These are phyloP conservation scores for Drosophila varians DNA, from an alignment of 1,140 invertebrate species.

Conservation along the genomic window DNA sequence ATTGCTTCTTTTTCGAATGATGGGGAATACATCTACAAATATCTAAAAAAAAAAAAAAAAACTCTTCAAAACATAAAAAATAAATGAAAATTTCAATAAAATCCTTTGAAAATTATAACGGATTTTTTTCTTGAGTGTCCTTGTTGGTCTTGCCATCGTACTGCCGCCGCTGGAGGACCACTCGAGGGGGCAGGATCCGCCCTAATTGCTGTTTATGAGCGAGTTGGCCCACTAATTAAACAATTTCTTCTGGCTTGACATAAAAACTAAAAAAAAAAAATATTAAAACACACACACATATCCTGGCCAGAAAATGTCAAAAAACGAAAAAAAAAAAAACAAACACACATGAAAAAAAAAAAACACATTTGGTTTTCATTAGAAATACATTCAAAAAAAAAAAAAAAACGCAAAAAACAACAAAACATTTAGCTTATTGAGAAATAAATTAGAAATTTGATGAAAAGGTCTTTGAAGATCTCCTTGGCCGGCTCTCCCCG, in stretches of 20 bases:
- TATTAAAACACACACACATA: neutral
- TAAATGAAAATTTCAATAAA: too few relatives aligned
- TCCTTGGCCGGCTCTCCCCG: constrained; percentile 20
- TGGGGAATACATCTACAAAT: too few relatives aligned
- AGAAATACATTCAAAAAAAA: constrained; percentile 6
- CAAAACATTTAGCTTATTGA: constrained; percentile 33
- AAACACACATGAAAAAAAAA: constrained; percentile 1
- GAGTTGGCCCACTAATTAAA: constrained; percentile 72
- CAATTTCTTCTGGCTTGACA: constrained; percentile 49
- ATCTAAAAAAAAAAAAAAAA: too few relatives aligned
- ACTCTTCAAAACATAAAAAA: too few relatives aligned
- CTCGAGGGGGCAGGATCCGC: constrained; percentile 29
- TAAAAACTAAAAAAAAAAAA: neutral
- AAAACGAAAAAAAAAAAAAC: neutral
- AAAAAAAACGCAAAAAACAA: constrained; percentile 21
- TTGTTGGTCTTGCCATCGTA: constrained; percentile 3
- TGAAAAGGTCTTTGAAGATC: neutral
- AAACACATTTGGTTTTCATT: constrained; percentile 1
- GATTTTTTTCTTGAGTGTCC: neutral
- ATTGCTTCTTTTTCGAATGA: too few relatives aligned
- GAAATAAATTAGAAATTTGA: constrained; percentile 40
- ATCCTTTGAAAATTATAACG: too few relatives aligned
- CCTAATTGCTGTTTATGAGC: constrained; percentile 79
- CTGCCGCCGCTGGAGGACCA: constrained; percentile 34
- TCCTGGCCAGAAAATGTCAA: neutral